phyloP scores from a whole-genome alignment of 37 sponge, comb jelly and placozoan genomes.

The Geodia barretti region DNA sequence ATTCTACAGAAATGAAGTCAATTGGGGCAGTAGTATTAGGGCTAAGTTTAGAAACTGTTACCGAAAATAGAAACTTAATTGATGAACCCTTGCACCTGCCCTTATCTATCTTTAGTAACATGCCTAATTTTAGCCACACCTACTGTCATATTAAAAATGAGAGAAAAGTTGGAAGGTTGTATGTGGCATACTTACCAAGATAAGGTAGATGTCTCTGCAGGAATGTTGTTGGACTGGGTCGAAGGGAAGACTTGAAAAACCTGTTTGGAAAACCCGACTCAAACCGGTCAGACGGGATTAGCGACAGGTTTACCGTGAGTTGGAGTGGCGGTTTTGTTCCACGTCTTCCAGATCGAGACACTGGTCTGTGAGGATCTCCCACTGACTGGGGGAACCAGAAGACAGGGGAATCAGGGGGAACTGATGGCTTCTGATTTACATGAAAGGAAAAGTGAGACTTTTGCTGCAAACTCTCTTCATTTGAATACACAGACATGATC shows the following conservation, averaged over 20 bases:
- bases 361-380: slow-evolving; percentile 72
- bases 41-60: not conserved
- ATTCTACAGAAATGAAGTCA: not conserved
- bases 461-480: too few species aligned
- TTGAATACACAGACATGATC: too few species aligned
- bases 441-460: too few species aligned
- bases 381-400: slow-evolving; percentile 44
- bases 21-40: not conserved
- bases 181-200: not conserved
- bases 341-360: slow-evolving; percentile 74
- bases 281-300: not conserved
- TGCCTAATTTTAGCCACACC: too few species aligned
- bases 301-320: slow-evolving; percentile 28
- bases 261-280: not conserved
- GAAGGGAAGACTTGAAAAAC: not conserved
- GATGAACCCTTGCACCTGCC: too few species aligned
- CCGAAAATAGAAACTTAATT: too few species aligned
- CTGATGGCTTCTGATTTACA: too few species aligned
- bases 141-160: too few species aligned
- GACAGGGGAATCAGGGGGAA: not conserved
- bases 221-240: not conserved
- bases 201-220: not conserved
- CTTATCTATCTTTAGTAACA: too few species aligned
- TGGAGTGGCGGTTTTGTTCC: slow-evolving; percentile 33
- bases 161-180: not conserved